Percentiles rank a stretch among this genome's conserved stretches.
Evolutionary conservation across 2,113 vertebrate species (phyloP).

Genomic region (Salvelinus fontinalis): DNA sequence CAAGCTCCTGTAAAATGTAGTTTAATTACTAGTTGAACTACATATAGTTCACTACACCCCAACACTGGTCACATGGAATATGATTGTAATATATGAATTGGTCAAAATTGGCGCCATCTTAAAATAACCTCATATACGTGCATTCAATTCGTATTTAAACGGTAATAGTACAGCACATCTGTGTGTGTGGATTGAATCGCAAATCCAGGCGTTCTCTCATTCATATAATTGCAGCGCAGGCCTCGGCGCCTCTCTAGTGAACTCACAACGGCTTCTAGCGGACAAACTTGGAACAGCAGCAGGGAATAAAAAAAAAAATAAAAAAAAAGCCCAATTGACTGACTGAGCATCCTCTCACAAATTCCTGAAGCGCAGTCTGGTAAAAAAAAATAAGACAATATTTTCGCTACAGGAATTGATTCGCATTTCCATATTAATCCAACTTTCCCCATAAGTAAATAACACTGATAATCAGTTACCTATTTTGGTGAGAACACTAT

Average conservation of each 20-base stretch:
- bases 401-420: no score
- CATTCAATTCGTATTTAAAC: no score
- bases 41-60: no score
- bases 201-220: conserved; percentile 10
- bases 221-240: conserved; percentile 17
- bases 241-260: conserved; percentile 42
- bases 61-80: no score
- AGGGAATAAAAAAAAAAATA: no score
- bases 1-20: no score
- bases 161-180: not conserved
- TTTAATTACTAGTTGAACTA: no score
- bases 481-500: not conserved
- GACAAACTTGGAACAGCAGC: conserved; percentile 46
- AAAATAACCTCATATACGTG: not conserved
- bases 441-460: no score
- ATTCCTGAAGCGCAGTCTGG: not conserved
- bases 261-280: conserved; percentile 70
- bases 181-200: not conserved
- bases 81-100: no score
- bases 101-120: no score
- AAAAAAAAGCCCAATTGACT: not conserved
- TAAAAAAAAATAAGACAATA: not conserved
- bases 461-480: no score
- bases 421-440: no score
- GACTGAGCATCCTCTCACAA: conserved; percentile 22